Evolutionary conservation across 1,140 invertebrate genomes (phyloP).

Genomic region (Drosophila pachea): DNA sequence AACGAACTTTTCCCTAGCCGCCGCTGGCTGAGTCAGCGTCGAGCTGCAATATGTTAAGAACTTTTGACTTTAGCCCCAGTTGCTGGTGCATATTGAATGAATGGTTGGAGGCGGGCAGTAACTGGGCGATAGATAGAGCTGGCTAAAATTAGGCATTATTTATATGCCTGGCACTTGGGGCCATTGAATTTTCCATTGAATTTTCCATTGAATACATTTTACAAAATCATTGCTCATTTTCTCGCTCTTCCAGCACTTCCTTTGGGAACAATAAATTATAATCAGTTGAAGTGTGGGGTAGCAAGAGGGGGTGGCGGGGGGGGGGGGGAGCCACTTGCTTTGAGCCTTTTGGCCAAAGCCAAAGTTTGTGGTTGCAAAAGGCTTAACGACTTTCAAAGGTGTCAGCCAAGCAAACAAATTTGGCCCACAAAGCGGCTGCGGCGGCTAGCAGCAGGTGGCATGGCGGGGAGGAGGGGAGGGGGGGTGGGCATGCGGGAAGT

Average conservation of each 20-base stretch:
- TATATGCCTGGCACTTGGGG: too few species aligned
- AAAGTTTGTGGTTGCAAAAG: slow-evolving; percentile 19
- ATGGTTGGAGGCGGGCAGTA: background rate
- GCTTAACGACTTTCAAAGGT: slow-evolving; percentile 50
- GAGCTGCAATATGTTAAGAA: slow-evolving; percentile 23
- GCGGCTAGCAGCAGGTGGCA: slow-evolving; percentile 6
- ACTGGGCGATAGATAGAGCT: background rate
- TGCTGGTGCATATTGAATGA: background rate
- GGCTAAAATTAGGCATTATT: background rate
- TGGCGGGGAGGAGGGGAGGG: too few species aligned
- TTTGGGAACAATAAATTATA: slow-evolving; percentile 3
- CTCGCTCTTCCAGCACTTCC: background rate
- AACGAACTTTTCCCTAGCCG: slow-evolving; percentile 61
- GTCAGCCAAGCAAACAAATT: slow-evolving; percentile 70
- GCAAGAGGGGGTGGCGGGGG: background rate
- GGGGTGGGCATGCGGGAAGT: slow-evolving; percentile 31
- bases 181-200: background rate
- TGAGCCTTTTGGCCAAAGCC: slow-evolving; percentile 47
- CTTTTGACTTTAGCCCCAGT: slow-evolving; percentile 12
- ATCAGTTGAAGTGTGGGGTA: background rate
- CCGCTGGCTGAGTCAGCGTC: slow-evolving; percentile 51
- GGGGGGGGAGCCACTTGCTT: slow-evolving; percentile 45
- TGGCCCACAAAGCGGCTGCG: slow-evolving; percentile 37
- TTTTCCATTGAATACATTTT: background rate
- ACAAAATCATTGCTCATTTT: background rate